These are phyloP conservation scores for Drosophila baimaii DNA, from an alignment of 1,140 invertebrate species.

Conservation along the genomic window DNA sequence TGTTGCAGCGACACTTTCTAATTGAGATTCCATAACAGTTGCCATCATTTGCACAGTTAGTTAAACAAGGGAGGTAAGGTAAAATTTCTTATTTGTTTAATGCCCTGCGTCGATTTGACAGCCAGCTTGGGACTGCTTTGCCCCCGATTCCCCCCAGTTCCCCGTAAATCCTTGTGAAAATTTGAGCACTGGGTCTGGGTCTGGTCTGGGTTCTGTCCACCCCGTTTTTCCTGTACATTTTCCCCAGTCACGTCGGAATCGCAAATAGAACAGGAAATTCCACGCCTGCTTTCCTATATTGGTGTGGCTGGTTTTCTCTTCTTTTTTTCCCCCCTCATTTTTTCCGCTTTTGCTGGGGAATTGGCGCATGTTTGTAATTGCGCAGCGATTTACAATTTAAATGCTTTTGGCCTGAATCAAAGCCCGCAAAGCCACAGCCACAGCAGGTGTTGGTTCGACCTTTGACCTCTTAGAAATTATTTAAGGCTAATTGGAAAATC, in stretches of 20 bases:
- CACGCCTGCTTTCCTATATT: conserved; percentile 31
- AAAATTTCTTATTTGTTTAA: conserved; percentile 72
- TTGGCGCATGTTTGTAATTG: conserved; percentile 58
- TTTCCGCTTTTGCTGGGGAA: background rate
- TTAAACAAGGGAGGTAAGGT: conserved; percentile 56
- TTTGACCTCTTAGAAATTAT: conserved; percentile 11
- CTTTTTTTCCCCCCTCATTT: background rate
- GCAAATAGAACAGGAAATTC: conserved; percentile 72
- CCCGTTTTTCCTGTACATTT: conserved; percentile 6
- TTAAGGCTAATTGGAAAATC: conserved; percentile 32
- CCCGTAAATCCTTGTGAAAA: conserved; percentile 5
- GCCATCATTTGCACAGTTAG: conserved; percentile 74
- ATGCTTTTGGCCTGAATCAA: conserved; percentile 52
- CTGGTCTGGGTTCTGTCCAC: conserved; percentile 3
- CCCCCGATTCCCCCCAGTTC: background rate
- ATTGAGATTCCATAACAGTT: conserved; percentile 69
- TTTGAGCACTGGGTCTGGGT: background rate
- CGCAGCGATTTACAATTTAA: conserved; percentile 58
- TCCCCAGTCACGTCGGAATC: conserved; percentile 65
- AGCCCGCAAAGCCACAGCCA: conserved; percentile 20
- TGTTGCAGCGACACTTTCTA: conserved; percentile 55
- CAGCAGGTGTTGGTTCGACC: conserved; percentile 34
- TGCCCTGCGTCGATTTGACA: conserved; percentile 59
- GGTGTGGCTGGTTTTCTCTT: conserved; percentile 12
- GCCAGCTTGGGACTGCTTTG: conserved; percentile 1